Evolutionary conservation across 2,797 vertebrate species (phyloP), one percentile per base, ranked within the genome.

Genomic region (Sebastes diaconus): DNA sequence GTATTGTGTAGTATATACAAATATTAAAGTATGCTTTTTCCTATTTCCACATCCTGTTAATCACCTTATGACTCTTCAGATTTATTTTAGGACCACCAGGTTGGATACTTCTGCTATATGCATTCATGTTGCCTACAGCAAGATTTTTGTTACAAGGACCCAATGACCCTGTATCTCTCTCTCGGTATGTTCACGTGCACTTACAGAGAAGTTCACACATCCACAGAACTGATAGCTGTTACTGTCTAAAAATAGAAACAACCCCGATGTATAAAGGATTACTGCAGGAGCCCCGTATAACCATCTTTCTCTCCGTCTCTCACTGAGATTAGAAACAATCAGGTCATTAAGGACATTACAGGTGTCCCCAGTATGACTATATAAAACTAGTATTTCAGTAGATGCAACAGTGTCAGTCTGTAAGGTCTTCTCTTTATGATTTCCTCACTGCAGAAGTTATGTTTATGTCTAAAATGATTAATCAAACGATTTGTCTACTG

Each of bases 241-340:
- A 46, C 29, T 18, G 60, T 79, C 74, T 88, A 82, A 84, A 88
- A 76, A 86, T 68, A 89, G 68, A 88, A 77, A 81, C 58, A 75
- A 64, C 70, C 46, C 46, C 65, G 74, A 12, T 20, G 57, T 58
- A 57, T 29, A 83, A 74, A 57, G 61, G 60, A 73, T 84, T 70
- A 80, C 66, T 79, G 68, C 64, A 58, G 36, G 76, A 73, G 14
- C 54, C 36, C 65, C 20, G 63, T 29, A 68, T 10, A 57, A 36
- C 80, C 36, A 22, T 64, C 75, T 22, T 63, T 57, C 36, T 34
- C 42, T 61, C 50, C 16, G 50, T 58, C 60, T 50, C 76, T 34
- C 34, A 42, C 59, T 58, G 70, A 66, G 9, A 73, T 85, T 52
- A 84, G 82, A 75, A 83, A 84, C 80, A 81, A 85, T 61, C 25